Percentiles rank a stretch among this genome's conserved stretches.
Evolutionary conservation across 1,140 invertebrate species (phyloP).

Genomic region (Aphis craccivora): DNA sequence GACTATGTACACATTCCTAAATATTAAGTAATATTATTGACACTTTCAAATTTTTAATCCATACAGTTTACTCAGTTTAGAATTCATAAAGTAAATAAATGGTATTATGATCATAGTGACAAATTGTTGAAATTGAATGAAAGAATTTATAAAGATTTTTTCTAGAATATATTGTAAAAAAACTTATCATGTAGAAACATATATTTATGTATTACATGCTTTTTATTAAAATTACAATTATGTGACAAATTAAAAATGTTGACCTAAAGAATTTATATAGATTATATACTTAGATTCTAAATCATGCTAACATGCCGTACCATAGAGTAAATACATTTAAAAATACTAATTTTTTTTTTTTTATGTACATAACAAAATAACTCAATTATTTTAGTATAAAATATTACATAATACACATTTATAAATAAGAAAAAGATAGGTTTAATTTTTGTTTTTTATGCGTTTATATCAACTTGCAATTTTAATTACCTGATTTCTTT

Average conservation of each 20-base stretch:
- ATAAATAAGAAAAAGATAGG: no score
- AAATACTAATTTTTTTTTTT: not conserved
- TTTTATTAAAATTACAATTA: not conserved
- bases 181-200: not conserved
- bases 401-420: no score
- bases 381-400: not conserved
- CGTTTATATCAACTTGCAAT: no score
- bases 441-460: no score
- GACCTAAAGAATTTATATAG: not conserved
- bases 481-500: no score
- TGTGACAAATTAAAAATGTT: not conserved
- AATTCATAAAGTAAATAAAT: not conserved
- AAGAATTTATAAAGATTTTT: constrained; percentile 14
- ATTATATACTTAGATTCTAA: not conserved
- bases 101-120: not conserved
- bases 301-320: not conserved
- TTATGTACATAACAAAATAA: not conserved
- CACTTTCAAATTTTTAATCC: not conserved
- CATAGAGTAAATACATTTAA: not conserved
- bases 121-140: not conserved
- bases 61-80: not conserved
- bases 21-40: not conserved
- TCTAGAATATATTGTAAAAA: not conserved
- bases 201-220: not conserved
- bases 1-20: not conserved